phyloP scores from a whole-genome alignment of 2,113 vertebrate species.

The Etheostoma spectabile region DNA sequence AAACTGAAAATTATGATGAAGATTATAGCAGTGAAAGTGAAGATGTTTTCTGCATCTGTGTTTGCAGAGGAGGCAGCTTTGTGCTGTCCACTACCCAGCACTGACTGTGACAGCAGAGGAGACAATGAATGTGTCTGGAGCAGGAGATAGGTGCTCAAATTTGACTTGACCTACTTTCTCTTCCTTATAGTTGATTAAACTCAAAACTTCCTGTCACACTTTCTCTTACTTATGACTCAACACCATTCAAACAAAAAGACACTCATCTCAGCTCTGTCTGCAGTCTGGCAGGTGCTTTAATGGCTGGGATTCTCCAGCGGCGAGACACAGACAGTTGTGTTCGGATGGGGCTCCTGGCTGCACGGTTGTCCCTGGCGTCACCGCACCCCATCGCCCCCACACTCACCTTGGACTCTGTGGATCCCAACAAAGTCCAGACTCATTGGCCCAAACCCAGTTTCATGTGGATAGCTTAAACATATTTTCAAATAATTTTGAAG shows the following conservation, averaged over 20 bases:
- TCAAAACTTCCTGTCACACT: constrained; percentile 1
- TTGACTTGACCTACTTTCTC: not conserved
- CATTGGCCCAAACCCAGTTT: constrained; percentile 79
- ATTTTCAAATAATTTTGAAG: not conserved
- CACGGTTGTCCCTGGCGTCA: constrained; percentile 83
- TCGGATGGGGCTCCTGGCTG: constrained; percentile 86
- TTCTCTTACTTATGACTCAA: not conserved
- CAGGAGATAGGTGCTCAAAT: constrained; percentile 89
- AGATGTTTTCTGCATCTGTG: constrained; percentile 26
- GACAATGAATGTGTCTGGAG: constrained; percentile 90
- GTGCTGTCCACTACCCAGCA: constrained; percentile 88
- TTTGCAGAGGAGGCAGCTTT: constrained; percentile 83
- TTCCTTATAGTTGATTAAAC: not conserved
- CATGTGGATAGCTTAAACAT: constrained; percentile 73
- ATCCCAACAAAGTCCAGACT: constrained; percentile 67
- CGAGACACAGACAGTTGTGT: constrained; percentile 85
- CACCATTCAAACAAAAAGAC: not conserved
- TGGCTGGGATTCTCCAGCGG: constrained; percentile 85
- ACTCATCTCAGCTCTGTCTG: constrained; percentile 6
- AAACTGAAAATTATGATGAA: not conserved
- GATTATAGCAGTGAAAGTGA: not conserved
- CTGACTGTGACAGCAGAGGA: constrained; percentile 80
- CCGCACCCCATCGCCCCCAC: constrained; percentile 82
- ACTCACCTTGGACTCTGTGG: constrained; percentile 80
- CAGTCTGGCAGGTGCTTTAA: constrained; percentile 90